Base-by-base conservation (phyloP, 2,113 vertebrate genomes). In the Triplophysa rosa region DNA sequence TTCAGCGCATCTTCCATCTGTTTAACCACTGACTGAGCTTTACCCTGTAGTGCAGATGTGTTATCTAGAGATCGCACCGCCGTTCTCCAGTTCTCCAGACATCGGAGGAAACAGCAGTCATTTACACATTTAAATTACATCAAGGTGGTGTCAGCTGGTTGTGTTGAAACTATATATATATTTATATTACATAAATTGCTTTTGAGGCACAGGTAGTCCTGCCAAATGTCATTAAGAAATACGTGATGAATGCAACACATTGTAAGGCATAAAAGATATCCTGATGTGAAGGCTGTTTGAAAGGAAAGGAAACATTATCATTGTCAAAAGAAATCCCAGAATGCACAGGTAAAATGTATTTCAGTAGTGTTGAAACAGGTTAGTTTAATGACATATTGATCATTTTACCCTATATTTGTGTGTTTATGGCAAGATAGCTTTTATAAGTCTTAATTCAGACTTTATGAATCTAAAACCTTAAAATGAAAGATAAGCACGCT, bases 71-170 rank as follows among this genome's bases (percentile, higher is more conserved):
- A 26, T 56, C 19, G 26, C 49, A 37, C 17, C 21, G 17, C 49
- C 14, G 49, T 58, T 71, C 49, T 71, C 52, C n/a, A 56, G 49
- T 58, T 71, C 49, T 71, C 52, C n/a, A 56, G 68, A 71, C 49
- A 71, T 71, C 26, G 56, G 10, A 16, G 4, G 16, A 56, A n/a
- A 33, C 68, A 42, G 70, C 29, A 16, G 54, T 59, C 33, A 42
- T 72, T 72, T 58, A 40, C 69, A 59, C 69, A 59, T 59, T 72
- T 42, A 72, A 72, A 72, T 59, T 12, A 24, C n/a, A 23, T 72
- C 58, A 56, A 37, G 1, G 29, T 42, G 70, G 12, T 59, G 70
- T 59, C 54, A 59, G 19, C 26, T 29, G 69, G 29, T 9, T 71
- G 68, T 71, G 69, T 71, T 37, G 12, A 29, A 70, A 71, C n/a